These are phyloP conservation scores for Forbesichthys papilliferus DNA, from an alignment of 2,113 vertebrate species.

Conservation along the genomic window DNA sequence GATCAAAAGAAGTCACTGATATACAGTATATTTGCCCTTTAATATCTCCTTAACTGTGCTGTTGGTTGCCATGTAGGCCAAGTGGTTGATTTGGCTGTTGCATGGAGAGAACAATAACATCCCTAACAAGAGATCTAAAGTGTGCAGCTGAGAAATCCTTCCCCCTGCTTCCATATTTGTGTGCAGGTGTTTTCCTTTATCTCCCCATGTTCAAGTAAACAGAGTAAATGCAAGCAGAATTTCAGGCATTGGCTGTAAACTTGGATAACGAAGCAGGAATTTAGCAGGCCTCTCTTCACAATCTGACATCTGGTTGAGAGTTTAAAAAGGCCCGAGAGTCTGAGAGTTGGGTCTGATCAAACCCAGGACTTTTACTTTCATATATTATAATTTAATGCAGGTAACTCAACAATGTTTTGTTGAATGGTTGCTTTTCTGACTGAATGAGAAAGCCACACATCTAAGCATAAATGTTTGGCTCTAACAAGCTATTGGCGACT, in stretches of 20 bases:
- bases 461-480: too few species aligned
- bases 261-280: slow-evolving; percentile 45
- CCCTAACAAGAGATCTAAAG: slow-evolving; percentile 33
- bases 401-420: neutral
- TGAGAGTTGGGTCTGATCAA: neutral
- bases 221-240: slow-evolving; percentile 30
- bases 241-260: slow-evolving; percentile 43
- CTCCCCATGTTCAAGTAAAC: slow-evolving; percentile 14
- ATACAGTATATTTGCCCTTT: neutral
- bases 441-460: too few species aligned
- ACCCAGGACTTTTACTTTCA: neutral
- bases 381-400: slow-evolving; percentile 7
- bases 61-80: neutral
- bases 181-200: slow-evolving; percentile 43
- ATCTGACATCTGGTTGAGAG: neutral
- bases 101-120: slow-evolving; percentile 34
- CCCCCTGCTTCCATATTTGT: neutral
- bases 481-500: too few species aligned
- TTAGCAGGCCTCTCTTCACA: slow-evolving; percentile 15
- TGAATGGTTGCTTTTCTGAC: neutral
- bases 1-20: neutral
- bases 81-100: slow-evolving; percentile 25
- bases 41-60: neutral
- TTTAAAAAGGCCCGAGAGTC: slow-evolving; percentile 20
- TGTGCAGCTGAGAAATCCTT: slow-evolving; percentile 38